Evolutionary conservation across 2,113 vertebrate genomes (phyloP).

Genomic region (Mormyrus lacerda): DNA sequence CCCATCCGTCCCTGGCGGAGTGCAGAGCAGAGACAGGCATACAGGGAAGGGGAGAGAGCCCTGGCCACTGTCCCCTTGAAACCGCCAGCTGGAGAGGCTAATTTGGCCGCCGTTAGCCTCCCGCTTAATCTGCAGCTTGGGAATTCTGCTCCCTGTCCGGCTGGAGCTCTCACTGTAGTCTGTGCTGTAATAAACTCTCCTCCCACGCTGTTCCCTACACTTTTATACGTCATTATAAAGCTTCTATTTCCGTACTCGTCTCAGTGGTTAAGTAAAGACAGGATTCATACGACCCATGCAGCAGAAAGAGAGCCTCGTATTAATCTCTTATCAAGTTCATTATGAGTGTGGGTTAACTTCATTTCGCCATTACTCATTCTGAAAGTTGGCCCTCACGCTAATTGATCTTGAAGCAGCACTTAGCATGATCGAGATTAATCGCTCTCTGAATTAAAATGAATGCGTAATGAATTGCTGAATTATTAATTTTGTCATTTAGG

Average conservation of each 20-base stretch:
- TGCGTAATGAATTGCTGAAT: constrained; percentile 23
- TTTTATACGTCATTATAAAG: neutral
- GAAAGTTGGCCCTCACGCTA: constrained; percentile 12
- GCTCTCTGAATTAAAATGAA: constrained; percentile 22
- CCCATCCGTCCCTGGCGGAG: neutral
- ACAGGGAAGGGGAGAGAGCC: neutral
- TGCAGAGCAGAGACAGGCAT: neutral
- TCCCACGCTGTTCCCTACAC: neutral
- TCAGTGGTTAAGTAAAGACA: neutral
- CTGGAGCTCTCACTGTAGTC: neutral
- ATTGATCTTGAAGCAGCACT: constrained; percentile 26
- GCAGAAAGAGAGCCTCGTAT: constrained; percentile 4
- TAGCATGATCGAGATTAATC: constrained; percentile 19
- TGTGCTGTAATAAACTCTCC: constrained; percentile 10
- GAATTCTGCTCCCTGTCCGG: neutral
- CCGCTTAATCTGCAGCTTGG: constrained; percentile 2
- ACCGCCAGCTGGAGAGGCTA: neutral
- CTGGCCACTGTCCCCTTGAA: neutral
- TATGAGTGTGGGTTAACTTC: constrained; percentile 24
- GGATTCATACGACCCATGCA: constrained; percentile 20
- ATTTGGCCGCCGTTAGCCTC: constrained; percentile 2
- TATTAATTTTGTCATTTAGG: constrained; percentile 28
- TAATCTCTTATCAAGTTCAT: constrained; percentile 4
- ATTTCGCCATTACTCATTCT: constrained; percentile 11
- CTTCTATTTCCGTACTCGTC: constrained; percentile 6